Evolutionary conservation across 2,888 invertebrate genomes (phyloP), one percentile per base, ranked within the genome.

Genomic region (Rhimphoctona megacephalus): DNA sequence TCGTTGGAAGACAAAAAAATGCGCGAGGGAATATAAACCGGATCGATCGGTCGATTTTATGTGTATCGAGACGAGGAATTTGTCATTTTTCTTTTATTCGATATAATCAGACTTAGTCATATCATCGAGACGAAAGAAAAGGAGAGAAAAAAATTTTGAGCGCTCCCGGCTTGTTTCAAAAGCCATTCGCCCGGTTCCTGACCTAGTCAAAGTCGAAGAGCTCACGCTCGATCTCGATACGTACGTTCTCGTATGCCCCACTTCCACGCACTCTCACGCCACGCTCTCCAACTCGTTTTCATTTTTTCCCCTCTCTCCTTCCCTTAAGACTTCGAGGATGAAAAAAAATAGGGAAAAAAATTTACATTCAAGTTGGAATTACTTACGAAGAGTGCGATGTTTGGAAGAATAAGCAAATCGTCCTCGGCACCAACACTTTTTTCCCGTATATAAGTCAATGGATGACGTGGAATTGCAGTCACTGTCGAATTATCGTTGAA

Each of bases 381-480:
- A 95, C 97, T 97, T 93, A 98, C 98, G 96, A 98, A 91, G 90
- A 98, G 95, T 4, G 98, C 98, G 83, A 98, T 97, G 91, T 98
- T 97, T 0, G 98, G 97, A 90, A 98, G 95, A 72, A 96, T 95
- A 7, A 98, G 94, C 0, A 96, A 94, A 91, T 98, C 98, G 90
- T 98, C 97, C 69, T 95, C 95, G 43, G 95, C 95, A 0, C 98
- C 98, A 81, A 96, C 96, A 0, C 98, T 98, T 87, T 97, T 91
- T 88, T 98, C 97, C 17, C 97, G 97, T 0, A 97, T 96, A 96
- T 97, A 98, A 7, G 95, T 95, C 17, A 98, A 94, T 0, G 98
- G 98, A 94, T 98, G 98, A 4, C 94, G 93, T 0, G 98, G 97
- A 1, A 95, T 94, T 0, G 97, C 95, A 0, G 97, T 96, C 73